Conservation (phyloP, 2,113 vertebrate species). For the Ptychochromis oligacanthus region DNA sequence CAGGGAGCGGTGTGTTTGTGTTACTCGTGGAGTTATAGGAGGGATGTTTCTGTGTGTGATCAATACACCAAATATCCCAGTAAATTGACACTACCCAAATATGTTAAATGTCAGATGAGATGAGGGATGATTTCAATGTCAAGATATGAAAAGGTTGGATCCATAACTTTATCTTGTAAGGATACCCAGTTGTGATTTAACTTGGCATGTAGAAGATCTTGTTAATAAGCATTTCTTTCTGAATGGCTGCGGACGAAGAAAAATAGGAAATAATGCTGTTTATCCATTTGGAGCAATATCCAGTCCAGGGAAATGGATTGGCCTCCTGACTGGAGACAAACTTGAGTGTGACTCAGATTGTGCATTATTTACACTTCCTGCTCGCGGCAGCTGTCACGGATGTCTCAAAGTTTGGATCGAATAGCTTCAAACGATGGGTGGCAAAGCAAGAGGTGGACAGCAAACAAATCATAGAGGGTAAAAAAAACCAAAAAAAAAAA, state of each 20-base stretch:
- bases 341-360: slow-evolving; percentile 46
- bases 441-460: slow-evolving; percentile 51
- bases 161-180: slow-evolving; percentile 66
- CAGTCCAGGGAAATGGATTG: slow-evolving; percentile 53
- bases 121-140: slow-evolving; percentile 61
- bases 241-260: slow-evolving; percentile 32
- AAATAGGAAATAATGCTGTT: slow-evolving; percentile 35
- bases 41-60: slow-evolving; percentile 38
- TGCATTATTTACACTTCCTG: slow-evolving; percentile 76
- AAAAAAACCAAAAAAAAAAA: neutral
- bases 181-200: slow-evolving; percentile 39
- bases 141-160: slow-evolving; percentile 68
- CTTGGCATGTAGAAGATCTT: slow-evolving; percentile 34
- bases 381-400: slow-evolving; percentile 65
- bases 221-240: slow-evolving; percentile 47
- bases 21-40: slow-evolving; percentile 13
- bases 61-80: slow-evolving; percentile 56
- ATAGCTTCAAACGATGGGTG: slow-evolving; percentile 49
- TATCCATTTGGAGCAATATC: slow-evolving; percentile 27
- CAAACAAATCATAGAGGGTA: slow-evolving; percentile 24
- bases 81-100: slow-evolving; percentile 63
- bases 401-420: slow-evolving; percentile 64
- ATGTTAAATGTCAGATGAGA: slow-evolving; percentile 66
- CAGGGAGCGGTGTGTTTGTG: neutral
- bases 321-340: slow-evolving; percentile 57